phyloP scores from a whole-genome alignment of 2,113 vertebrate species.

The Ailurus styani region DNA sequence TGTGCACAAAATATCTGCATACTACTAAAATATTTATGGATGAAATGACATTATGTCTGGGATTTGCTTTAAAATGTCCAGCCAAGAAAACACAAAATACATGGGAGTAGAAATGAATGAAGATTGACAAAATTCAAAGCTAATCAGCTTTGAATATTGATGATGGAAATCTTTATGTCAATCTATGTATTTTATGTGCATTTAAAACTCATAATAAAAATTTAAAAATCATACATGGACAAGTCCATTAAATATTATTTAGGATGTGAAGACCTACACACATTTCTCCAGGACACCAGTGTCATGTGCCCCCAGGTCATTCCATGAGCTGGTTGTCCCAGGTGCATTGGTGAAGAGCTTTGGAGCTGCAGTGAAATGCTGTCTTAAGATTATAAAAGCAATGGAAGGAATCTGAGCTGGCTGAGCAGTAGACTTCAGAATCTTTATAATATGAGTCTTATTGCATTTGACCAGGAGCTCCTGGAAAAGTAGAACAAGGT shows the following conservation, averaged over 20 bases:
- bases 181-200: not conserved
- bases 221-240: conserved; percentile 17
- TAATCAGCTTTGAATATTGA: not conserved
- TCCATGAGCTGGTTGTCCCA: not conserved
- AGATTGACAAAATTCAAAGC: not conserved
- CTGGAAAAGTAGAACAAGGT: not conserved
- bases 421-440: not conserved
- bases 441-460: not conserved
- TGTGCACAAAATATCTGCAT: conserved; percentile 50
- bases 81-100: not conserved
- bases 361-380: not conserved
- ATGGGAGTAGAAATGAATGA: not conserved
- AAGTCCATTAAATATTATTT: not conserved
- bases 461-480: not conserved
- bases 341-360: not conserved
- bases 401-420: not conserved
- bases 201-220: not conserved
- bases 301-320: not conserved
- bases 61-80: conserved; percentile 32
- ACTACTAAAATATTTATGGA: not conserved
- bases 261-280: not conserved
- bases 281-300: conserved; percentile 41
- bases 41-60: not conserved
- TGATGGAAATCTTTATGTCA: not conserved
- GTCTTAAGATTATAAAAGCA: not conserved